These are phyloP conservation scores for Rattus norvegicus DNA, from an alignment of 2,113 vertebrate species.

Conservation along the genomic window DNA sequence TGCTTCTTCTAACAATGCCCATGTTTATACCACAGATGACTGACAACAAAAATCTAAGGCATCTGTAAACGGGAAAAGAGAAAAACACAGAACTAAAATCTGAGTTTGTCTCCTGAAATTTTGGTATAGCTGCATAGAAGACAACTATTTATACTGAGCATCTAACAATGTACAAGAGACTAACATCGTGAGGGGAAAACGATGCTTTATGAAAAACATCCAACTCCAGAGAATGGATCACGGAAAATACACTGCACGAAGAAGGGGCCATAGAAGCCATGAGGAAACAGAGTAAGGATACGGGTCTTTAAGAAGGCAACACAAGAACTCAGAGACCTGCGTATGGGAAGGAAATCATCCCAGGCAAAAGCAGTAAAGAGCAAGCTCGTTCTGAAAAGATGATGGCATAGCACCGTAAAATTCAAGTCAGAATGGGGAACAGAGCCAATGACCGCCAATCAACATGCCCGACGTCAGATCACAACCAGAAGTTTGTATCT, in stretches of 20 bases:
- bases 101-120: not conserved
- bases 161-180: not conserved
- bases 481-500: not conserved
- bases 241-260: rapidly evolving
- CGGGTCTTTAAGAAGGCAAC: not conserved
- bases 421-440: not conserved
- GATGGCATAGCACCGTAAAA: not conserved
- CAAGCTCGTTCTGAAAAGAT: not conserved
- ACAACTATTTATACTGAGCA: not conserved
- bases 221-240: not conserved
- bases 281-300: not conserved
- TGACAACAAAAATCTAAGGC: not conserved
- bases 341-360: not conserved
- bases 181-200: not conserved
- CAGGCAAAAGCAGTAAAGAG: not conserved
- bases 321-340: not conserved
- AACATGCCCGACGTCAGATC: not conserved
- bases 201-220: not conserved
- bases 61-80: not conserved
- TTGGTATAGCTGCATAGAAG: not conserved
- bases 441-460: not conserved
- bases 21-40: not conserved
- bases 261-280: not conserved
- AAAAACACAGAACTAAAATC: not conserved
- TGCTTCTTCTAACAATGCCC: not conserved